These are phyloP conservation scores for Melanostoma scalare DNA, from an alignment of 2,888 invertebrate species.

Conservation along the genomic window DNA sequence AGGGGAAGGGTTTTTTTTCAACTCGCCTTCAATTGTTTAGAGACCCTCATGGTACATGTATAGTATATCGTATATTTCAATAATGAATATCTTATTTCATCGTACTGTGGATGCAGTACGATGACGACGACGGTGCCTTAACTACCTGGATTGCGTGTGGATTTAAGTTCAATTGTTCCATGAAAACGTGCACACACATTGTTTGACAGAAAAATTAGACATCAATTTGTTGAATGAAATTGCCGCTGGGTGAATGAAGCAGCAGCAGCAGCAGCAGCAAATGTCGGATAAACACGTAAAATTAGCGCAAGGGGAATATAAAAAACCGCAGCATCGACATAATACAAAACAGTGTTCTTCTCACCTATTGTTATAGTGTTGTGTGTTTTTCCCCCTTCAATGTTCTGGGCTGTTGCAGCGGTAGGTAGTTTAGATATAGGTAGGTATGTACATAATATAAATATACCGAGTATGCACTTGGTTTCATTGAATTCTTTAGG, in stretches of 20 bases:
- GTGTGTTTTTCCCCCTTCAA: constrained; percentile 22
- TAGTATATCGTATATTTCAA: constrained; percentile 42
- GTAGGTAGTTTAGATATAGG: constrained; percentile 27
- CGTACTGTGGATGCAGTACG: constrained; percentile 25
- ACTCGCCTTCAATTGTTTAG: constrained; percentile 39
- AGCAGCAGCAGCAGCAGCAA: constrained; percentile 46
- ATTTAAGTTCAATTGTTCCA: constrained; percentile 67
- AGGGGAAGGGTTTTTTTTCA: constrained; percentile 19
- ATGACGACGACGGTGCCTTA: constrained; percentile 15
- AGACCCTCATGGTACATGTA: constrained; percentile 34
- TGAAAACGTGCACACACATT: constrained; percentile 70
- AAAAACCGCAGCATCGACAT: constrained; percentile 70
- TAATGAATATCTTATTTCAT: constrained; percentile 67
- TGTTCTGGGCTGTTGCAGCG: background rate
- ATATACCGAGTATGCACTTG: constrained; percentile 39
- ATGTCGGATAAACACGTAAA: constrained; percentile 69
- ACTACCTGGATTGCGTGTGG: constrained; percentile 67
- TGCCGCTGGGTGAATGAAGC: constrained; percentile 27
- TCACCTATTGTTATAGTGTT: constrained; percentile 65
- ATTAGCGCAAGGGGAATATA: constrained; percentile 58
- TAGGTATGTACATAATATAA: background rate
- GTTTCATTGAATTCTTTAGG: constrained; percentile 51
- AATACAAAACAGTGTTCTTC: constrained; percentile 67
- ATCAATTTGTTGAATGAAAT: constrained; percentile 71
- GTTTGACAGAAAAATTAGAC: constrained; percentile 73